Evolutionary conservation across 2,888 invertebrate genomes (phyloP).

Genomic region (Scelioninae gen. 2): DNA sequence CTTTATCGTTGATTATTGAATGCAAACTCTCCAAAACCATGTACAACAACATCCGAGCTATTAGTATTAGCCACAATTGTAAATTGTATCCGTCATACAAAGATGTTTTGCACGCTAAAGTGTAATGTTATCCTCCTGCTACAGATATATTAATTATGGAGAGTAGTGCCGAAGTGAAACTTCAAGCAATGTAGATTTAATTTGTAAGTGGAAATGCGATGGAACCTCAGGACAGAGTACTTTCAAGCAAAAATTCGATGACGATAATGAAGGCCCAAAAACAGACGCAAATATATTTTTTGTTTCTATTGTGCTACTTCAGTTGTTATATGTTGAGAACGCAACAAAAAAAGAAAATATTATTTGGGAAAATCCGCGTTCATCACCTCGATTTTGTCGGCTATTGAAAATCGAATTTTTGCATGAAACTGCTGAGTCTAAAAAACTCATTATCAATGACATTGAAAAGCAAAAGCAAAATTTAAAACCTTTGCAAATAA

Average conservation of each 20-base stretch:
- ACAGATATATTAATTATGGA: constrained; percentile 51
- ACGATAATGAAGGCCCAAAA: constrained; percentile 25
- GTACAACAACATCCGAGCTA: constrained; percentile 38
- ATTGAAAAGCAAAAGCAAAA: constrained; percentile 44
- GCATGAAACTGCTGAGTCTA: constrained; percentile 48
- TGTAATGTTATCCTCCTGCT: constrained; percentile 35
- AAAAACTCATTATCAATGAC: constrained; percentile 26
- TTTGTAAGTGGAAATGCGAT: constrained; percentile 30
- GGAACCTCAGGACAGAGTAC: constrained; percentile 12
- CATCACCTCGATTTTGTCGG: constrained; percentile 39
- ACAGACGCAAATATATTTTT: constrained; percentile 41
- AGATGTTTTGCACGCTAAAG: constrained; percentile 29
- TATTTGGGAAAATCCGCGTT: constrained; percentile 53
- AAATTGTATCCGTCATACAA: constrained; percentile 39
- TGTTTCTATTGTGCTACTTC: constrained; percentile 58
- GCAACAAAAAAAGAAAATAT: constrained; percentile 8
- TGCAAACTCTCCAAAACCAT: constrained; percentile 39
- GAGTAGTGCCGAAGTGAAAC: constrained; percentile 21
- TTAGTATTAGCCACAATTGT: constrained; percentile 26
- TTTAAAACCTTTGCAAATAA: constrained; percentile 25
- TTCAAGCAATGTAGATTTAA: constrained; percentile 28
- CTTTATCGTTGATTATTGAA: constrained; percentile 38
- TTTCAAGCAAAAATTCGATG: constrained; percentile 32
- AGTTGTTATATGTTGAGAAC: constrained; percentile 38
- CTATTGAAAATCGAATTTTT: constrained; percentile 31